Evolutionary conservation across 2,113 vertebrate genomes (phyloP).

Genomic region (Oncorhynchus tshawytscha): DNA sequence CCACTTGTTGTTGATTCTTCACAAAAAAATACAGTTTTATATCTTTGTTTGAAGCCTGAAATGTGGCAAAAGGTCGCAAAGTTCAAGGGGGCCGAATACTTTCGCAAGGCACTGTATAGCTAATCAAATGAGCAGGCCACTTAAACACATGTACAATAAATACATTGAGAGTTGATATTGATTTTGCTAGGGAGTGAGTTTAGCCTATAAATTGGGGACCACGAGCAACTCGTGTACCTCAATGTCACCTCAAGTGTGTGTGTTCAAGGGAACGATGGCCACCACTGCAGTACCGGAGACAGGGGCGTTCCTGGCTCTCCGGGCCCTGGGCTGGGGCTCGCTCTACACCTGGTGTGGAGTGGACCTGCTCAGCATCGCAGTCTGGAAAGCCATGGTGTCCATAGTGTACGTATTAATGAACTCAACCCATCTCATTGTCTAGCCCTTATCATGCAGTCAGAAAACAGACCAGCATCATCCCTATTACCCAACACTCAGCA

Average conservation of each 20-base stretch:
- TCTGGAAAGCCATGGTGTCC: slow-evolving; percentile 88
- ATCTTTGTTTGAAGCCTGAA: too few species aligned
- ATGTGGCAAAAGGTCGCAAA: too few species aligned
- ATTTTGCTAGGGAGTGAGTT: too few species aligned
- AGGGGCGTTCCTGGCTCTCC: slow-evolving; percentile 83
- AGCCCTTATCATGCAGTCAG: not conserved
- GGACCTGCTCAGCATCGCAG: slow-evolving; percentile 79
- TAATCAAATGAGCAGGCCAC: slow-evolving; percentile 26
- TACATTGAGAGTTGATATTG: slow-evolving; percentile 18
- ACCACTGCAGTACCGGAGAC: slow-evolving; percentile 81
- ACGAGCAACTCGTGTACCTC: not conserved
- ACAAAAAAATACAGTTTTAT: too few species aligned
- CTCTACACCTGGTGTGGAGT: slow-evolving; percentile 89
- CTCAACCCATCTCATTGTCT: not conserved
- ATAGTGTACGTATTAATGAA: slow-evolving; percentile 78
- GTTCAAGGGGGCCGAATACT: too few species aligned
- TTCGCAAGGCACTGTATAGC: too few species aligned
- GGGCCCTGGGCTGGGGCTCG: slow-evolving; percentile 90
- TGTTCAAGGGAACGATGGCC: slow-evolving; percentile 75
- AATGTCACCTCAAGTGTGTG: slow-evolving; percentile 19
- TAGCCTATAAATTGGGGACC: too few species aligned
- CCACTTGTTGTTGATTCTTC: too few species aligned
- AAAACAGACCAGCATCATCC: not conserved
- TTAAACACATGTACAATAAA: slow-evolving; percentile 9
- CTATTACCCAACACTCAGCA: not conserved